phyloP scores from a whole-genome alignment of 64 coral and sea anemone species.

The Montipora cactus region DNA sequence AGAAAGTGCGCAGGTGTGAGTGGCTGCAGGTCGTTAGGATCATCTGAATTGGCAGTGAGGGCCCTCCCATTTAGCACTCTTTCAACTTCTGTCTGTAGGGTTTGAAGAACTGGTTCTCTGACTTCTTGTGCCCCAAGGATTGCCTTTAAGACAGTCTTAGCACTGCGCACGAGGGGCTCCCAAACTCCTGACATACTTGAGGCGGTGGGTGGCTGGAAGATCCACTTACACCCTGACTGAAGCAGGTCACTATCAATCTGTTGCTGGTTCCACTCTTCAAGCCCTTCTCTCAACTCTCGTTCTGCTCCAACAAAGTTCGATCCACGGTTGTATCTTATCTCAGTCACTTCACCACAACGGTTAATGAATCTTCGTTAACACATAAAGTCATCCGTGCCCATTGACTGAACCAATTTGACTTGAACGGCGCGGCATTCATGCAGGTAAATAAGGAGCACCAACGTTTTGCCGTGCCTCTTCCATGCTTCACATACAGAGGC shows the following conservation, averaged over 20 bases:
- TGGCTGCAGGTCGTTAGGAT: conserved; percentile 9
- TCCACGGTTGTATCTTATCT: neutral
- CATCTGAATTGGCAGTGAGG: conserved; percentile 27
- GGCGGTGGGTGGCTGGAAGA: conserved; percentile 53
- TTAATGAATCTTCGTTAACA: conserved; percentile 46
- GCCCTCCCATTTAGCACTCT: conserved; percentile 40
- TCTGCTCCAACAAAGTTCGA: conserved; percentile 43
- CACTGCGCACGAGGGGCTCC: conserved; percentile 60
- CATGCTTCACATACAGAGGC: conserved; percentile 57
- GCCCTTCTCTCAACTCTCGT: conserved; percentile 36
- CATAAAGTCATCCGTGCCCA: conserved; percentile 58
- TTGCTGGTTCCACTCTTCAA: conserved; percentile 25
- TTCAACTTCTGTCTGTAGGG: conserved; percentile 60
- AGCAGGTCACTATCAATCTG: conserved; percentile 47
- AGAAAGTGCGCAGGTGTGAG: conserved; percentile 24
- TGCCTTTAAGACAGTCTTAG: conserved; percentile 43
- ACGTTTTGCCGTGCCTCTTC: conserved; percentile 45
- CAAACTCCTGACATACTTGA: conserved; percentile 63
- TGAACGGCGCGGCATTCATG: conserved; percentile 46
- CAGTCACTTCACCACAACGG: conserved; percentile 27
- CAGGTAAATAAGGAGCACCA: conserved; percentile 72
- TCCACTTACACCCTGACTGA: conserved; percentile 49
- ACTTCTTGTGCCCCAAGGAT: conserved; percentile 36
- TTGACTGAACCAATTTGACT: conserved; percentile 56
- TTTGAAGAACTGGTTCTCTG: conserved; percentile 46